phyloP scores from a whole-genome alignment of 2,113 vertebrate genomes.

The Phyllopteryx taeniolatus region DNA sequence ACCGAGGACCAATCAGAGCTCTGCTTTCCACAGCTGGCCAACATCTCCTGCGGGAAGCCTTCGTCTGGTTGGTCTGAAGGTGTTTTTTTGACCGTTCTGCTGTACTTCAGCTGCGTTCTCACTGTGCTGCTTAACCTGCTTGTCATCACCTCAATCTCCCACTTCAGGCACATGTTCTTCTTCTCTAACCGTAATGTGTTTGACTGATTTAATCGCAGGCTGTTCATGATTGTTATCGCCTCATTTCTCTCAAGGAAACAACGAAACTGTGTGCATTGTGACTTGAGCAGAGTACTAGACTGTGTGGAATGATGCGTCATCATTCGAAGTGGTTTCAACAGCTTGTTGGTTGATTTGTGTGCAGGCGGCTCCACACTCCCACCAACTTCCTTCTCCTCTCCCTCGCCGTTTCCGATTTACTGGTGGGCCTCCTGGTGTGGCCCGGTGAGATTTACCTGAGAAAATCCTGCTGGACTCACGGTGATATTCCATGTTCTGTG shows the following conservation, averaged over 20 bases:
- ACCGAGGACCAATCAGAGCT: not conserved
- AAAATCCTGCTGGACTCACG: slow-evolving; percentile 63
- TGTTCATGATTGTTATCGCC: not conserved
- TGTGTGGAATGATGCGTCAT: too few species aligned
- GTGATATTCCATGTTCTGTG: slow-evolving; percentile 49
- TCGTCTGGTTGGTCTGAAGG: not conserved
- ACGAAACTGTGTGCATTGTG: not conserved
- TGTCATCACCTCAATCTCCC: slow-evolving; percentile 55
- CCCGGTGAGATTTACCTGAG: slow-evolving; percentile 68
- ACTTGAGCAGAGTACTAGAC: not conserved
- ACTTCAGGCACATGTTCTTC: slow-evolving; percentile 44
- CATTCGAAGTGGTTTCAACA: not conserved
- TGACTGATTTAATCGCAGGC: not conserved
- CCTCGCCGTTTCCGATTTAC: slow-evolving; percentile 63
- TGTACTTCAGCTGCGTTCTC: not conserved
- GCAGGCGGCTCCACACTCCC: slow-evolving; percentile 63
- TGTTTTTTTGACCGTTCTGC: not conserved
- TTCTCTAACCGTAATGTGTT: not conserved
- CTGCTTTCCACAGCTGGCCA: slow-evolving; percentile 1
- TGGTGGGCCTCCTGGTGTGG: slow-evolving; percentile 74
- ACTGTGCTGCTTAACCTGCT: slow-evolving; percentile 19
- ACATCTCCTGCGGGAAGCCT: not conserved
- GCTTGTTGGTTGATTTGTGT: too few species aligned
- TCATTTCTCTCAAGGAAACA: not conserved
- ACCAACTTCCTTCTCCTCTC: slow-evolving; percentile 70